These are phyloP conservation scores for Alauda arvensis DNA, from an alignment of 2,797 vertebrate genomes.

Conservation along the genomic window DNA sequence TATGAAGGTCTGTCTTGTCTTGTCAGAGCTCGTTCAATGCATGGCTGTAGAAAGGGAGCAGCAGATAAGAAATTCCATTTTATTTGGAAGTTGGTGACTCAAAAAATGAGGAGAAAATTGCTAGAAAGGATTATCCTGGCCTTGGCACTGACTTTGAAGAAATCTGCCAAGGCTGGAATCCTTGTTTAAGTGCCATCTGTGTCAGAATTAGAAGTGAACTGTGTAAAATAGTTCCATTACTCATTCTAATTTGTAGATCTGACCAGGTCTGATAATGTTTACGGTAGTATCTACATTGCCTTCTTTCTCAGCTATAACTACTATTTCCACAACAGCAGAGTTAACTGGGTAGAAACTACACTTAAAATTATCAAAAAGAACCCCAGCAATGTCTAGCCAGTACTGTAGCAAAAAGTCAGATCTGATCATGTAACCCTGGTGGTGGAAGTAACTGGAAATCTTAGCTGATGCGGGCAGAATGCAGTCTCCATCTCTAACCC, in stretches of 20 bases:
- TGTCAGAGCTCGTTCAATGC: neutral
- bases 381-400: neutral
- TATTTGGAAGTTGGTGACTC: neutral
- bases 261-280: neutral
- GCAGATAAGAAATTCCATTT: neutral
- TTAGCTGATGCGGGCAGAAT: neutral
- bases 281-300: neutral
- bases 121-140: slow-evolving; percentile 31
- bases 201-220: slow-evolving; percentile 15
- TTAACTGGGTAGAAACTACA: neutral
- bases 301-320: neutral
- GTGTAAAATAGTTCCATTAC: slow-evolving; percentile 10
- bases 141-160: slow-evolving; percentile 14
- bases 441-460: neutral
- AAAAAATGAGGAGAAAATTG: slow-evolving; percentile 34
- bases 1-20: neutral
- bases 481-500: neutral
- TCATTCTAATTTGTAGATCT: neutral
- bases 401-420: neutral
- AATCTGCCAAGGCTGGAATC: slow-evolving; percentile 15
- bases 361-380: neutral
- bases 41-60: neutral
- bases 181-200: slow-evolving; percentile 8
- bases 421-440: neutral
- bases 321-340: neutral